These are phyloP conservation scores for Onychostruthus taczanowskii DNA, from an alignment of 2,113 vertebrate species.

Conservation along the genomic window DNA sequence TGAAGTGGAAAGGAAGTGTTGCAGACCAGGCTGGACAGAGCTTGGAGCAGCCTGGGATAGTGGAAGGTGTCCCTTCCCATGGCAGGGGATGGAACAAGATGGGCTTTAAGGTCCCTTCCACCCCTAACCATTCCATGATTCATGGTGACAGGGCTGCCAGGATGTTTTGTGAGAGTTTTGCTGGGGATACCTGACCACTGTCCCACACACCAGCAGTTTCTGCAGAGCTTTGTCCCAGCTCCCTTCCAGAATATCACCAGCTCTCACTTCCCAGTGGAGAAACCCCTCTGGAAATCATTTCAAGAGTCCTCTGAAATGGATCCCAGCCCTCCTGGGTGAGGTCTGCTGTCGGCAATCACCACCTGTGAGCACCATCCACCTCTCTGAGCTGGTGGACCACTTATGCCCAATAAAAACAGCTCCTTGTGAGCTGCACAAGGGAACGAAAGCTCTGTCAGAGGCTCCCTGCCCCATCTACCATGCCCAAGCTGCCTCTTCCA, in stretches of 20 bases:
- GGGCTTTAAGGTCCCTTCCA: background rate
- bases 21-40: background rate
- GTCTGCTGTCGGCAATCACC: background rate
- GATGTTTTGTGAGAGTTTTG: fast-evolving
- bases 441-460: background rate
- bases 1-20: background rate
- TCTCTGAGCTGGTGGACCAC: background rate
- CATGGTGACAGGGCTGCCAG: background rate
- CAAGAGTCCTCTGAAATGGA: background rate
- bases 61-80: background rate
- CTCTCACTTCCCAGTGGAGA: background rate
- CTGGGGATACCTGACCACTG: no score
- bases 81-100: background rate
- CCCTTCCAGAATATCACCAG: background rate
- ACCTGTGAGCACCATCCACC: background rate
- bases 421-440: background rate
- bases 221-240: background rate
- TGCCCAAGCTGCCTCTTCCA: background rate
- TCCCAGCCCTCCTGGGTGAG: background rate
- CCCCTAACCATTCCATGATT: background rate
- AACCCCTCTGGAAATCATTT: background rate
- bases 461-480: background rate
- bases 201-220: background rate
- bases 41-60: background rate
- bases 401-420: background rate